phyloP scores from a whole-genome alignment of 2,888 invertebrate species.

The Anagyrus pseudococci region DNA sequence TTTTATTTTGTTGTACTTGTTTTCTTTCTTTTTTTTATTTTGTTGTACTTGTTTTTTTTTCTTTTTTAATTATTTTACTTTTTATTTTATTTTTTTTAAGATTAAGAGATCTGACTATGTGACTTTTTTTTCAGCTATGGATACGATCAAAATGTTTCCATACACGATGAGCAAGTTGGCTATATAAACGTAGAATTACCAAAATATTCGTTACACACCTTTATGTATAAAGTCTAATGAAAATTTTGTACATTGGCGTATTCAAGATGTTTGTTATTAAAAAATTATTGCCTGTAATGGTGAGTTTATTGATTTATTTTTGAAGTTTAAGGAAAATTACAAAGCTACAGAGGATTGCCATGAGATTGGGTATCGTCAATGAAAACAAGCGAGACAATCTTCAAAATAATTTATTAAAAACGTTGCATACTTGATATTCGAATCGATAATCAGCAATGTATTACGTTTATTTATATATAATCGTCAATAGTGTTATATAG shows the following conservation, averaged over 20 bases:
- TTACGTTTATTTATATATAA: conserved; percentile 44
- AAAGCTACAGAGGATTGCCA: neutral
- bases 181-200: conserved; percentile 30
- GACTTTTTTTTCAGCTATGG: conserved; percentile 15
- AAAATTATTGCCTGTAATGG: neutral
- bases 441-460: conserved; percentile 50
- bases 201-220: conserved; percentile 29
- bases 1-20: too few relatives aligned
- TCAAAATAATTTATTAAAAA: conserved; percentile 60
- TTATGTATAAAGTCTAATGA: conserved; percentile 24
- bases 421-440: conserved; percentile 56
- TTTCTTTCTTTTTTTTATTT: too few relatives aligned
- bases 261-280: too few relatives aligned
- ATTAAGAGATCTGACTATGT: too few relatives aligned
- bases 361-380: neutral
- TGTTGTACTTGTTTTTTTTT: too few relatives aligned
- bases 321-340: neutral
- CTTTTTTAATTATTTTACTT: too few relatives aligned
- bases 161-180: conserved; percentile 19
- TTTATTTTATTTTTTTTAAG: too few relatives aligned
- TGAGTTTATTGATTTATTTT: neutral
- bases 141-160: conserved; percentile 15
- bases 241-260: too few relatives aligned
- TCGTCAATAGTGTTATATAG: conserved; percentile 51
- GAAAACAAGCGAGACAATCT: neutral